phyloP scores from a whole-genome alignment of 2,797 vertebrate species.

The Pangasius larnaudii region DNA sequence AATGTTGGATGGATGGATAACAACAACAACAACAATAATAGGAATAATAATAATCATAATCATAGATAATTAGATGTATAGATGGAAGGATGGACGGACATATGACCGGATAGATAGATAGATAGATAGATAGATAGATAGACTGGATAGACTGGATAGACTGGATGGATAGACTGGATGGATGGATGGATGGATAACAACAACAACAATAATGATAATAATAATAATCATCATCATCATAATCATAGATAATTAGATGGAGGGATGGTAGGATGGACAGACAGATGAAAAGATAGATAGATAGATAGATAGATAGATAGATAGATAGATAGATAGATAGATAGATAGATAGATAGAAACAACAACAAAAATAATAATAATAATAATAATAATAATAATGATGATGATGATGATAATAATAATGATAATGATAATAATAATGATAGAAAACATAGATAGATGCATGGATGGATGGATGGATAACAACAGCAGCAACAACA shows the following conservation, averaged over 20 bases:
- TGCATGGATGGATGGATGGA: background rate
- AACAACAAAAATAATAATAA: too few species aligned
- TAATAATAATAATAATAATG: too few species aligned
- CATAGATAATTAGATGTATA: background rate
- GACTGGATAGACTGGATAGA: background rate
- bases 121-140: background rate
- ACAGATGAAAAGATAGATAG: background rate
- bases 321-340: background rate
- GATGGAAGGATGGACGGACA: background rate
- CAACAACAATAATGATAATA: background rate
- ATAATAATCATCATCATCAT: too few species aligned
- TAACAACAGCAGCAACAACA: rapidly evolving
- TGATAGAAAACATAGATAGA: background rate
- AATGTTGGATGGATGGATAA: background rate
- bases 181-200: background rate
- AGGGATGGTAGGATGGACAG: background rate
- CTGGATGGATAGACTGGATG: background rate
- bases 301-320: background rate
- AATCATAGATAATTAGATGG: too few species aligned
- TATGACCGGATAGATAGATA: background rate
- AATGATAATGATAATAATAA: too few species aligned
- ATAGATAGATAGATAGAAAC: background rate
- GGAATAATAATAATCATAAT: too few species aligned
- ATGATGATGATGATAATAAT: too few species aligned
- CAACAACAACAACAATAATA: too few species aligned